phyloP scores from a whole-genome alignment of 92 coral and sea anemone species.

The Paragorgia papillata region DNA sequence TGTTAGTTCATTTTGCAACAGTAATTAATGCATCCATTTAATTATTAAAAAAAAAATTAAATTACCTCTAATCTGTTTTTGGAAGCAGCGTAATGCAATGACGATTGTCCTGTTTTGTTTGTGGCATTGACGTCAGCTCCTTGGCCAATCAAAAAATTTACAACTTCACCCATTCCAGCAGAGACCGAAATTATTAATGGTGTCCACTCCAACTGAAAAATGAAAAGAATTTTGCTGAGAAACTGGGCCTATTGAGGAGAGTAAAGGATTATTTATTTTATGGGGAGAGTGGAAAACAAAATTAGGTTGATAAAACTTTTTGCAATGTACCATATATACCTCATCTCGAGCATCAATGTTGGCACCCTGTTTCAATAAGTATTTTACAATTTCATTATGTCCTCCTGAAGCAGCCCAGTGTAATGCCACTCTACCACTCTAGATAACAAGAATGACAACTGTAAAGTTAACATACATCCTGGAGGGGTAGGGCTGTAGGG shows the following conservation, averaged over 20 bases:
- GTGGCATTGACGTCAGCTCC: slow-evolving; percentile 83
- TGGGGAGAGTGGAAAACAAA: too few species aligned
- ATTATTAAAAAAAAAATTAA: background rate
- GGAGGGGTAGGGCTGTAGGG: too few species aligned
- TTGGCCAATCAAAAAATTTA: slow-evolving; percentile 67
- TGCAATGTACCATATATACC: too few species aligned
- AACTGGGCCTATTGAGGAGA: too few species aligned
- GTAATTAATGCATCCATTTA: background rate
- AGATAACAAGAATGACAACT: background rate
- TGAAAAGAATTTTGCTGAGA: background rate
- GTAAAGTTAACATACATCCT: too few species aligned
- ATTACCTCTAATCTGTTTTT: slow-evolving; percentile 79
- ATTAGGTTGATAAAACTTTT: too few species aligned
- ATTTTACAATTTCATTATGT: slow-evolving; percentile 71
- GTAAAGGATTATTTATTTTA: too few species aligned
- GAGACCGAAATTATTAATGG: slow-evolving; percentile 95
- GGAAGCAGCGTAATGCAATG: slow-evolving; percentile 96
- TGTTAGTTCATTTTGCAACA: too few species aligned
- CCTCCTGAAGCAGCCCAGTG: slow-evolving; percentile 99
- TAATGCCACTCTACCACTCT: slow-evolving; percentile 87
- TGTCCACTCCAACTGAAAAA: slow-evolving; percentile 84
- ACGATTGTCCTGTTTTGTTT: slow-evolving; percentile 86
- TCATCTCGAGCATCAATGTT: slow-evolving; percentile 86
- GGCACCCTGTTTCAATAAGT: slow-evolving; percentile 72
- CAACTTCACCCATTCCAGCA: slow-evolving; percentile 86